Evolutionary conservation across 2,888 invertebrate genomes (phyloP).

Genomic region (Diaprepes abbreviatus): DNA sequence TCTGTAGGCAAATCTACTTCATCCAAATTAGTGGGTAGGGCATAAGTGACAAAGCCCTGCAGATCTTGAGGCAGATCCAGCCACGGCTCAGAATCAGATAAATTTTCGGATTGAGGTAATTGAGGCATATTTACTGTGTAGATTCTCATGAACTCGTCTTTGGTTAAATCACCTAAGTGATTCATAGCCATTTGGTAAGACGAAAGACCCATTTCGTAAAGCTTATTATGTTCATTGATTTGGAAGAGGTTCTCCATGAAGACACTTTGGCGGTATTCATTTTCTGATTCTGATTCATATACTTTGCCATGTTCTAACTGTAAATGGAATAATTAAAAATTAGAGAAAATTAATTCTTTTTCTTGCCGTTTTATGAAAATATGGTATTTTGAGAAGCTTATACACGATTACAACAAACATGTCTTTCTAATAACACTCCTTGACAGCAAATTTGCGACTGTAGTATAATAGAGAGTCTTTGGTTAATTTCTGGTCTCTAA

Average conservation of each 20-base stretch:
- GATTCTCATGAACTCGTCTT: not conserved
- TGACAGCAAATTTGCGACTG: no score
- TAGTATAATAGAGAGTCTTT: no score
- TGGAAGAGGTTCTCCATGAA: not conserved
- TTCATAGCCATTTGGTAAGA: conserved; percentile 16
- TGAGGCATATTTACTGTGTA: not conserved
- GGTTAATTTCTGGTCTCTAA: no score
- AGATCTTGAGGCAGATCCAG: not conserved
- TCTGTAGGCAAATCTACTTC: conserved; percentile 55
- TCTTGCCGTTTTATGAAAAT: no score
- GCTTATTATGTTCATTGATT: not conserved
- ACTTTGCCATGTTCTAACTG: not conserved
- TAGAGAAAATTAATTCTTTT: no score
- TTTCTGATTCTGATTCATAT: not conserved
- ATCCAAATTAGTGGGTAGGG: not conserved
- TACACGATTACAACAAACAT: no score
- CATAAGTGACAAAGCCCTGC: not conserved
- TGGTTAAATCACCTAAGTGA: conserved; percentile 1
- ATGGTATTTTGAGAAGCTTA: no score
- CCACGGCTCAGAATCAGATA: not conserved
- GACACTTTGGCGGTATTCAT: not conserved
- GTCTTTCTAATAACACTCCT: no score
- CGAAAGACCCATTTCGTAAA: not conserved
- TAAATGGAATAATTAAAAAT: conserved; percentile 35
- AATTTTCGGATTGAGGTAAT: not conserved